Conservation (phyloP, 2,888 invertebrate genomes). For the Tetranychus truncatus region DNA sequence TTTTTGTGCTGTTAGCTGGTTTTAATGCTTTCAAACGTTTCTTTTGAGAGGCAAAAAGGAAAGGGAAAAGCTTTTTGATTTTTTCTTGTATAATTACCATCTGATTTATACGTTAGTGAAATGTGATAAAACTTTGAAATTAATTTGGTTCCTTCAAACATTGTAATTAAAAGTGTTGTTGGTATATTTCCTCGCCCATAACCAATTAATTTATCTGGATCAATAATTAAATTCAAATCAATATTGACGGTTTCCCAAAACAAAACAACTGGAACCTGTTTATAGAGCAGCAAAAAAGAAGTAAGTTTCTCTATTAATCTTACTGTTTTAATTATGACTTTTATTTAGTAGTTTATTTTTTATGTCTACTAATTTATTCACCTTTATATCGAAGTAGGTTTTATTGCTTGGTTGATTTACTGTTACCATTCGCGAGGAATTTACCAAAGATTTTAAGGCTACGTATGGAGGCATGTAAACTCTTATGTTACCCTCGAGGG, state of each 20-base stretch:
- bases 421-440: neutral
- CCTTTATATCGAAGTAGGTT: neutral
- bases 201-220: neutral
- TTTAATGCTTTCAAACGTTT: no score
- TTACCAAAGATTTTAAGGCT: neutral
- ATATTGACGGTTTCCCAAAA: conserved; percentile 4
- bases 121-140: neutral
- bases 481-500: neutral
- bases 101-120: neutral
- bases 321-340: neutral
- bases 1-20: no score
- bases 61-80: no score
- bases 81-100: neutral
- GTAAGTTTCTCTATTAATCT: neutral
- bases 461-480: neutral
- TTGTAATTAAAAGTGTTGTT: neutral
- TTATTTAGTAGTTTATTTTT: neutral
- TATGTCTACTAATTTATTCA: neutral
- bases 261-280: neutral
- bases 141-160: neutral
- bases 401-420: neutral
- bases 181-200: conserved; percentile 3
- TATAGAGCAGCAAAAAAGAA: neutral
- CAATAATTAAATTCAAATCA: neutral
- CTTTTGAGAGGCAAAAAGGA: no score